Conservation (phyloP, 2,797 vertebrate species). For the Falco peregrinus region DNA sequence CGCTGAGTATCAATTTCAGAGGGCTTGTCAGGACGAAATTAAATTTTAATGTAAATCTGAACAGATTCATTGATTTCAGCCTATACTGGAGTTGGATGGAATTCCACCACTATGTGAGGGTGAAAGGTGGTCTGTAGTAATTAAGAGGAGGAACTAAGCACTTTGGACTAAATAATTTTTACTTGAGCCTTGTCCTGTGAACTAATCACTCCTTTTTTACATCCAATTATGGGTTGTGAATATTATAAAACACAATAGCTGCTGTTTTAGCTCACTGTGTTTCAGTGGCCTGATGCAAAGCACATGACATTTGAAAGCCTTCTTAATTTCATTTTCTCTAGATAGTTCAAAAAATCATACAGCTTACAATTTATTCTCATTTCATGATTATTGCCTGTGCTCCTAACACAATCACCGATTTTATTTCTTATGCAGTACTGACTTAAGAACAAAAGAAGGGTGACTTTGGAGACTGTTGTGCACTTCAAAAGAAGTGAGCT, state of each 20-base stretch:
- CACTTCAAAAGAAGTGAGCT: neutral
- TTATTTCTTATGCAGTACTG: neutral
- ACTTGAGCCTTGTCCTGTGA: neutral
- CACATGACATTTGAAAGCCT: neutral
- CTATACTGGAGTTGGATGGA: neutral
- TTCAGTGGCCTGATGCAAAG: neutral
- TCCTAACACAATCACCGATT: neutral
- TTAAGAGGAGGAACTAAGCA: neutral
- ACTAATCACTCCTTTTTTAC: neutral
- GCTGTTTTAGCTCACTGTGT: neutral
- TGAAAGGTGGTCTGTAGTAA: neutral
- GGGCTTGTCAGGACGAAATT: slow-evolving; percentile 35
- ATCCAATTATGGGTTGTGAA: neutral
- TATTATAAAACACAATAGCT: neutral
- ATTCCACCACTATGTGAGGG: neutral
- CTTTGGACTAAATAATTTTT: slow-evolving; percentile 11
- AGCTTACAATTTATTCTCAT: neutral
- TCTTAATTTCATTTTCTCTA: neutral
- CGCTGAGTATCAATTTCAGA: slow-evolving; percentile 32
- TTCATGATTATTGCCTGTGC: neutral
- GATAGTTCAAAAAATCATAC: neutral
- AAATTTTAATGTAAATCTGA: slow-evolving; percentile 39
- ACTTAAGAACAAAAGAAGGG: neutral
- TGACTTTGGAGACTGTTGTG: neutral
- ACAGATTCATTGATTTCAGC: slow-evolving; percentile 36